phyloP scores from a whole-genome alignment of 2,888 invertebrate species.

The Agonopterix alstromeriana region DNA sequence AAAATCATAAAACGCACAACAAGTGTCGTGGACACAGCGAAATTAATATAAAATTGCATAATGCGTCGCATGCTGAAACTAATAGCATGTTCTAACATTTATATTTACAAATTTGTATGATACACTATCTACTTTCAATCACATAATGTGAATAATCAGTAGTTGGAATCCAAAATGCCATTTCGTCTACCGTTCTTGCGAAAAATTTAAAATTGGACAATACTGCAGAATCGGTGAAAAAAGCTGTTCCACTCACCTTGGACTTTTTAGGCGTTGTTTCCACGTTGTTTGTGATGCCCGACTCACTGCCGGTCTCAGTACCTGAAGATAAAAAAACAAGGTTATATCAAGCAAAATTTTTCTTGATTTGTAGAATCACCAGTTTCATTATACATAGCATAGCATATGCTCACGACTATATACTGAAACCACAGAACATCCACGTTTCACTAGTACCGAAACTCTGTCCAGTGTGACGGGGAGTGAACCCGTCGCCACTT shows the following conservation, averaged over 20 bases:
- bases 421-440: too few relatives aligned
- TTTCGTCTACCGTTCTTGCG: slow-evolving; percentile 46
- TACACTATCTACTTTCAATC: slow-evolving; percentile 28
- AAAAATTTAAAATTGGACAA: slow-evolving; percentile 7
- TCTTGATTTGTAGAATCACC: too few relatives aligned
- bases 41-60: slow-evolving; percentile 37
- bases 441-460: too few relatives aligned
- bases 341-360: too few relatives aligned
- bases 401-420: too few relatives aligned
- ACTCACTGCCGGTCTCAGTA: slow-evolving; percentile 68
- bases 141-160: neutral
- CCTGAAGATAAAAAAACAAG: slow-evolving; percentile 34
- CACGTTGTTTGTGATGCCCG: slow-evolving; percentile 63
- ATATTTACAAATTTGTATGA: slow-evolving; percentile 54
- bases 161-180: neutral
- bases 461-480: too few relatives aligned
- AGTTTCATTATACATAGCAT: too few relatives aligned
- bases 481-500: too few relatives aligned
- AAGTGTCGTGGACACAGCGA: slow-evolving; percentile 20
- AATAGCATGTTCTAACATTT: slow-evolving; percentile 47
- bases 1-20: slow-evolving; percentile 28
- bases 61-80: slow-evolving; percentile 44
- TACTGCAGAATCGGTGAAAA: neutral
- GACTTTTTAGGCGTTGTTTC: slow-evolving; percentile 69
- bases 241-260: slow-evolving; percentile 40